phyloP scores from a whole-genome alignment of 2,888 invertebrate species.

The Lasiommata megera region DNA sequence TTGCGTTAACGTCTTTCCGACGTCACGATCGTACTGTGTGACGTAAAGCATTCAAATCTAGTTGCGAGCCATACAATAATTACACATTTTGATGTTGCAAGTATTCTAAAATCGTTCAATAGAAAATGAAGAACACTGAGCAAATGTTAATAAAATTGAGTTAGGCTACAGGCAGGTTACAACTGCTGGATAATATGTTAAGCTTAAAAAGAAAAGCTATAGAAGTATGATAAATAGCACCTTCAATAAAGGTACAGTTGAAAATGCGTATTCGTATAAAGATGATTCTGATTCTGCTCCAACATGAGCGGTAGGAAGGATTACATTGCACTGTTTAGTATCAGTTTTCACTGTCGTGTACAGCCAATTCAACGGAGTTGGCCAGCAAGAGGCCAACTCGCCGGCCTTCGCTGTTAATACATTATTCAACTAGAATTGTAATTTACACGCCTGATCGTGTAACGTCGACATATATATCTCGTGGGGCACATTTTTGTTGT shows the following conservation, averaged over 20 bases:
- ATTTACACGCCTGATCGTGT: slow-evolving; percentile 8
- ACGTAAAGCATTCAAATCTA: background rate
- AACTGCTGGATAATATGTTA: no score
- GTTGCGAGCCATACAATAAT: no score
- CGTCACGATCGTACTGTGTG: background rate
- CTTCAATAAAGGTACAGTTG: no score
- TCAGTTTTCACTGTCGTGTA: slow-evolving; percentile 6
- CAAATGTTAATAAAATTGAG: no score
- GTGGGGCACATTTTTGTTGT: slow-evolving; percentile 9
- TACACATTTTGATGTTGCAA: no score
- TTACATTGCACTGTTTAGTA: background rate
- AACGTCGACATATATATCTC: slow-evolving; percentile 9
- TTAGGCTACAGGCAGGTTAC: no score
- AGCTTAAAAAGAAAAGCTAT: no score
- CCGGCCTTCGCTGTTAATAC: slow-evolving; percentile 24
- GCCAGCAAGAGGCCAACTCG: slow-evolving; percentile 1
- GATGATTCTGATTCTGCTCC: background rate
- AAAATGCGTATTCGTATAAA: no score
- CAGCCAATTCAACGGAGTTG: background rate
- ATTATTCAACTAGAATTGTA: slow-evolving; percentile 28
- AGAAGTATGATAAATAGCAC: no score
- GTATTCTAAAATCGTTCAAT: no score
- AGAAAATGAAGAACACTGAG: no score
- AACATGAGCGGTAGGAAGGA: background rate
- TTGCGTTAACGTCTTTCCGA: background rate